A percentile compares a stretch with the other conserved stretches of the same genome.
Evolutionary conservation across 2,113 vertebrate species (phyloP).

Genomic region (Mustela nigripes): DNA sequence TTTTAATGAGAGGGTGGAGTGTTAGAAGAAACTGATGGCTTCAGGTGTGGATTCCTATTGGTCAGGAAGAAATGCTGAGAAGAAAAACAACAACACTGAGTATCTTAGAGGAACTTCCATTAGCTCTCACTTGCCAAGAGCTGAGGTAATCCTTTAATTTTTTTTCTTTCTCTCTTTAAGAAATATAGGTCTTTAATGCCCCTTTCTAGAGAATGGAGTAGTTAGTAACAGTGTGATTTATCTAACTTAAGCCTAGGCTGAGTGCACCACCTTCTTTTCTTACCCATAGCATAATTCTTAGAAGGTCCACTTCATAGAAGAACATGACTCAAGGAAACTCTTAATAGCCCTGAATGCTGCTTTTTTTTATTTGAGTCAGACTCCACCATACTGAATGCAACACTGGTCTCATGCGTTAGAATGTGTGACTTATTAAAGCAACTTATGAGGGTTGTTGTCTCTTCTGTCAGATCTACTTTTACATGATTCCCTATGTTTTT

Average conservation of each 20-base stretch:
- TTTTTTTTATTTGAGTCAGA: not conserved
- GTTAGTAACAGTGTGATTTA: not conserved
- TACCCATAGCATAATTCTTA: not conserved
- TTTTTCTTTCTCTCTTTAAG: not conserved
- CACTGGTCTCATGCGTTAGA: not conserved
- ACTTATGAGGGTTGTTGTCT: not conserved
- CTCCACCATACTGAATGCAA: not conserved
- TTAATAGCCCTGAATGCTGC: not conserved
- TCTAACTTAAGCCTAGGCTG: not conserved
- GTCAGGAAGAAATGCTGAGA: not conserved
- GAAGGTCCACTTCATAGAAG: not conserved
- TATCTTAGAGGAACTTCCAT: not conserved
- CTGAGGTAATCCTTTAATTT: not conserved
- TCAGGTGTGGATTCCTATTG: not conserved
- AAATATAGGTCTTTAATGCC: not conserved
- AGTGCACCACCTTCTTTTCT: not conserved
- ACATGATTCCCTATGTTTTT: not conserved
- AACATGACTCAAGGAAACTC: not conserved
- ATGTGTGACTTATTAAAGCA: not conserved
- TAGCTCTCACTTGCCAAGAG: not conserved
- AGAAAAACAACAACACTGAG: not conserved
- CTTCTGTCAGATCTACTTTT: not conserved
- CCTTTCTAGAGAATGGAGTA: not conserved
- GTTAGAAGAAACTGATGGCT: not conserved
- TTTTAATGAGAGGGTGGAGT: not conserved